Conservation (phyloP, 2,113 vertebrate species). For the Psittacula cyanocephala region DNA sequence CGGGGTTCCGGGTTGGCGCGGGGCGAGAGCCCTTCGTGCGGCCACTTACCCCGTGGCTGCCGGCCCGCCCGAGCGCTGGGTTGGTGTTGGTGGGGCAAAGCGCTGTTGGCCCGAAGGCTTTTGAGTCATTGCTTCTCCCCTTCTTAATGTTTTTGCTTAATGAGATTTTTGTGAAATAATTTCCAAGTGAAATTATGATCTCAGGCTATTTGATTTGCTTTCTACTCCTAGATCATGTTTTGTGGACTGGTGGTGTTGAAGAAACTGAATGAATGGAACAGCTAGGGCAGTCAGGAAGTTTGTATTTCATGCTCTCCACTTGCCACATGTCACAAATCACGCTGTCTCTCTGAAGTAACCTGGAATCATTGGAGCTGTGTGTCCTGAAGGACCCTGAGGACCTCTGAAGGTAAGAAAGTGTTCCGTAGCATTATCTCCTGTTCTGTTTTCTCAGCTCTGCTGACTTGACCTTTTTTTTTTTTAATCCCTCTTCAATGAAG, state of each 20-base stretch:
- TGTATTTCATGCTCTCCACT: not conserved
- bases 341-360: not conserved
- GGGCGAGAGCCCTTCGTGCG: not conserved
- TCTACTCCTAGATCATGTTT: not conserved
- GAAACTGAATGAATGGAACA: constrained; percentile 22
- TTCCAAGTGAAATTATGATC: fast-evolving
- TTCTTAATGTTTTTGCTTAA: no score
- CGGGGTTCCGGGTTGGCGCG: not conserved
- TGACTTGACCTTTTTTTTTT: not conserved
- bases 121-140: fast-evolving
- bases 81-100: not conserved
- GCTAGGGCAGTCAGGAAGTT: not conserved
- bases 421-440: not conserved
- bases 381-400: not conserved
- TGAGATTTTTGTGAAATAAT: not conserved
- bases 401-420: not conserved
- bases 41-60: not conserved
- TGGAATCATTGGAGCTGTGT: not conserved
- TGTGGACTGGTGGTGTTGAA: not conserved
- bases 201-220: not conserved
- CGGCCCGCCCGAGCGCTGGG: not conserved
- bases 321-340: not conserved
- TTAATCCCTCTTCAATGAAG: not conserved
- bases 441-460: not conserved
- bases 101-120: not conserved